Evolutionary conservation across 2,888 invertebrate species (phyloP).

Genomic region (Pegoplata infirma): DNA sequence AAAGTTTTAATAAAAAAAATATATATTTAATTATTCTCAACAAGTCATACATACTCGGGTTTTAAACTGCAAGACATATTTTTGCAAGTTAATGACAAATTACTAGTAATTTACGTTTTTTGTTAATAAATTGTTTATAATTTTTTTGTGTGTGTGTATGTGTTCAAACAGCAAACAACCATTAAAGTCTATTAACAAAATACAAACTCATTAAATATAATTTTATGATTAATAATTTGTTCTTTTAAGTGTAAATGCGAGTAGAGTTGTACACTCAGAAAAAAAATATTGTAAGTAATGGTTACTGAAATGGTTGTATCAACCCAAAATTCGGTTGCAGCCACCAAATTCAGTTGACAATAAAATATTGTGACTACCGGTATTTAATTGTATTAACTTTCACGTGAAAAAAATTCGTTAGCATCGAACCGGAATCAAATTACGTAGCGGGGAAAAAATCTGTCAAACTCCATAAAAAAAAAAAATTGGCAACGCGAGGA

Average conservation of each 20-base stretch:
- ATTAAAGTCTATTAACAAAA: constrained; percentile 47
- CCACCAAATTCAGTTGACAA: too few relatives aligned
- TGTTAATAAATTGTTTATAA: constrained; percentile 52
- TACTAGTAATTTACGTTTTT: constrained; percentile 55
- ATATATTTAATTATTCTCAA: constrained; percentile 47
- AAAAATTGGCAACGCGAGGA: too few relatives aligned
- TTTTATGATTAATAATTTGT: constrained; percentile 47
- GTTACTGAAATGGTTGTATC: too few relatives aligned
- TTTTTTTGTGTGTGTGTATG: constrained; percentile 12
- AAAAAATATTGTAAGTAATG: too few relatives aligned
- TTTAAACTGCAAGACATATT: constrained; percentile 9
- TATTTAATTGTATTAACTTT: too few relatives aligned
- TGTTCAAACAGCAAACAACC: constrained; percentile 14
- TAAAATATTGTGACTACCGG: too few relatives aligned
- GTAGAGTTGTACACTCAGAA: too few relatives aligned
- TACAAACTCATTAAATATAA: constrained; percentile 43
- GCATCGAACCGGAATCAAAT: too few relatives aligned
- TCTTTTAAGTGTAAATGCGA: constrained; percentile 13
- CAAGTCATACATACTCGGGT: not conserved
- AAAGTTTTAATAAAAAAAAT: constrained; percentile 22
- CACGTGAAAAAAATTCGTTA: too few relatives aligned
- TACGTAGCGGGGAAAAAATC: too few relatives aligned
- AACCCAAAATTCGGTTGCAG: too few relatives aligned
- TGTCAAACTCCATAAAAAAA: too few relatives aligned
- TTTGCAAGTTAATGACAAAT: constrained; percentile 55